phyloP scores from a whole-genome alignment of 2,888 invertebrate genomes.

The Cheilosia urbana region DNA sequence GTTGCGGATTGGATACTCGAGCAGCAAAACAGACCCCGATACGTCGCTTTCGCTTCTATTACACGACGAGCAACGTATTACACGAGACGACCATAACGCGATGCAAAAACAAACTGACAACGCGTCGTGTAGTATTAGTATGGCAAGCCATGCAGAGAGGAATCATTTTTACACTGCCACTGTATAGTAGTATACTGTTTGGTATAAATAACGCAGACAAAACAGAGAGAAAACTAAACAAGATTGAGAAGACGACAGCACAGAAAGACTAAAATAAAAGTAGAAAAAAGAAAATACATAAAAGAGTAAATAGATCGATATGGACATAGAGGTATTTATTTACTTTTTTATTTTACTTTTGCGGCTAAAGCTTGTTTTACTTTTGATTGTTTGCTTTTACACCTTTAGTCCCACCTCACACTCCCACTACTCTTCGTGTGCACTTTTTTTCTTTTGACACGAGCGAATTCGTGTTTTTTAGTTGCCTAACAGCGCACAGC shows the following conservation, averaged over 20 bases:
- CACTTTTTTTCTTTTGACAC: slow-evolving; percentile 28
- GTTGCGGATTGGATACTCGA: slow-evolving; percentile 14
- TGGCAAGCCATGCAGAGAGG: slow-evolving; percentile 43
- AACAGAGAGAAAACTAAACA: slow-evolving; percentile 23
- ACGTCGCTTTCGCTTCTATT: slow-evolving; percentile 42
- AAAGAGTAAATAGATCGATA: not conserved
- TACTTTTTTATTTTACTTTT: slow-evolving; percentile 35
- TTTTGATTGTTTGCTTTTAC: slow-evolving; percentile 65
- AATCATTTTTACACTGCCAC: not conserved
- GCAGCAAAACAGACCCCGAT: slow-evolving; percentile 14
- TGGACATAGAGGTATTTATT: not conserved
- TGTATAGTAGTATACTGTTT: not conserved
- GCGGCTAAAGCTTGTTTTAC: slow-evolving; percentile 62
- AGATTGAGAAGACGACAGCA: slow-evolving; percentile 9
- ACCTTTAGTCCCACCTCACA: slow-evolving; percentile 36
- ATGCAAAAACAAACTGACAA: slow-evolving; percentile 70
- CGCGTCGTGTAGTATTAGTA: slow-evolving; percentile 20
- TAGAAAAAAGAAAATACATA: slow-evolving; percentile 24
- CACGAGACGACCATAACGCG: slow-evolving; percentile 62
- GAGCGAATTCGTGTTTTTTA: slow-evolving; percentile 42
- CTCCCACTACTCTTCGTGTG: not conserved
- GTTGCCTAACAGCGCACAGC: slow-evolving; percentile 50
- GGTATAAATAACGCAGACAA: slow-evolving; percentile 25
- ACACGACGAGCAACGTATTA: slow-evolving; percentile 42
- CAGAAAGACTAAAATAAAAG: slow-evolving; percentile 10